These are phyloP conservation scores for Diacarnus erythraeanus DNA, from an alignment of 37 sponge, comb jelly and placozoan genomes.

Conservation along the genomic window DNA sequence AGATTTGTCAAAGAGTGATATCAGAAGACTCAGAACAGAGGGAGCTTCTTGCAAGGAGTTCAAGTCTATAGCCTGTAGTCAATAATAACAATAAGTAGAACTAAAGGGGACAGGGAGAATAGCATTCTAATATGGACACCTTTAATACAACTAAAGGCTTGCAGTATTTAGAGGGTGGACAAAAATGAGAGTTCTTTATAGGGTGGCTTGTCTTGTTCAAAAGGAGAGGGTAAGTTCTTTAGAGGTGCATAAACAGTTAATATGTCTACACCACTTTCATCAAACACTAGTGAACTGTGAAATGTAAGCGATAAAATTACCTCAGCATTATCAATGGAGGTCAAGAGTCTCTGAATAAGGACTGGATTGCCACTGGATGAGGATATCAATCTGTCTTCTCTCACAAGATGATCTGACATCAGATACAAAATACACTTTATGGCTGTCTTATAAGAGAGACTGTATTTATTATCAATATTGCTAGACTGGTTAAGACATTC, in stretches of 20 bases:
- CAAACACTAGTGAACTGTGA: too few species aligned
- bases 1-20: conserved; percentile 20
- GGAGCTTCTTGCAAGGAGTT: conserved; percentile 28
- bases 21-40: conserved; percentile 38
- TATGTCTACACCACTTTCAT: not conserved
- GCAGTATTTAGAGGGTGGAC: too few species aligned
- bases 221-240: too few species aligned
- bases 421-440: conserved; percentile 28
- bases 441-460: conserved; percentile 25
- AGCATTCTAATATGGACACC: too few species aligned
- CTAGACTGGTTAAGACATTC: too few species aligned
- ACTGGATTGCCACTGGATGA: not conserved
- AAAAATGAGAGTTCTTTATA: too few species aligned
- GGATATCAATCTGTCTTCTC: conserved; percentile 7
- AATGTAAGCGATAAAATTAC: conserved; percentile 29
- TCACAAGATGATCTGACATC: not conserved
- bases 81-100: conserved; percentile 3
- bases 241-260: too few species aligned
- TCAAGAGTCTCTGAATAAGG: conserved; percentile 22
- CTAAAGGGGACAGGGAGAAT: too few species aligned
- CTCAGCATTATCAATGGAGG: conserved; percentile 44
- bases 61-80: conserved; percentile 49
- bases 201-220: too few species aligned
- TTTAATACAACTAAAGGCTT: not conserved
- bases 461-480: not conserved